Evolutionary conservation across 2,113 vertebrate species (phyloP).

Genomic region (Percopsis transmontana): DNA sequence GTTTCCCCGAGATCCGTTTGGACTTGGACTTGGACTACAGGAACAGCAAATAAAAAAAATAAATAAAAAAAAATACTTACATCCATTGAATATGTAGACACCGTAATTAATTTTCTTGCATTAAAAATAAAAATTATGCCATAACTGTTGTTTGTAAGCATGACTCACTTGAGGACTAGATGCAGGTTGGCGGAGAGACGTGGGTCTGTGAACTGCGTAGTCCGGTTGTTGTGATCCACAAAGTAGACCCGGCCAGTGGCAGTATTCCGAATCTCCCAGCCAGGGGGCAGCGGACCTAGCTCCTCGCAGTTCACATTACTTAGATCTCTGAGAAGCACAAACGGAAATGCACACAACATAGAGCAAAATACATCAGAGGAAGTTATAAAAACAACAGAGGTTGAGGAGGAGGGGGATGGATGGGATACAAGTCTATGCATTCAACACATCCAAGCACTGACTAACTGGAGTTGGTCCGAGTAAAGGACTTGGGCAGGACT

Average conservation of each 20-base stretch:
- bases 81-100: too few species aligned
- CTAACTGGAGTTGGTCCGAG: too few species aligned
- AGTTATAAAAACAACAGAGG: slow-evolving; percentile 10
- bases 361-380: background rate
- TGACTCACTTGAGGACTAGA: slow-evolving; percentile 93
- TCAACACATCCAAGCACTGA: slow-evolving; percentile 50
- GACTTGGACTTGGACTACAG: slow-evolving; percentile 75
- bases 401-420: slow-evolving; percentile 1
- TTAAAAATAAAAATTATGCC: too few species aligned
- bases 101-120: too few species aligned
- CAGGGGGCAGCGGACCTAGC: slow-evolving; percentile 95
- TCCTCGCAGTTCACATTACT: slow-evolving; percentile 99
- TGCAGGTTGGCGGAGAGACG: slow-evolving; percentile 97
- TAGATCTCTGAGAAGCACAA: slow-evolving; percentile 88
- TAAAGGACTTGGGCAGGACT: too few species aligned
- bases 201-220: slow-evolving; percentile 98
- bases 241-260: slow-evolving; percentile 98
- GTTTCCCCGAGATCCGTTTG: slow-evolving; percentile 72
- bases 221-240: slow-evolving; percentile 99
- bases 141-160: too few species aligned
- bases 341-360: slow-evolving; percentile 7
- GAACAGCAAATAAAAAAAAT: slow-evolving; percentile 34
- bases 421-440: slow-evolving; percentile 12
- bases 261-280: slow-evolving; percentile 98
- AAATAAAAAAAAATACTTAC: slow-evolving; percentile 13